Evolutionary conservation across 2,888 invertebrate genomes (phyloP).

Genomic region (Lithophane ornitopus): DNA sequence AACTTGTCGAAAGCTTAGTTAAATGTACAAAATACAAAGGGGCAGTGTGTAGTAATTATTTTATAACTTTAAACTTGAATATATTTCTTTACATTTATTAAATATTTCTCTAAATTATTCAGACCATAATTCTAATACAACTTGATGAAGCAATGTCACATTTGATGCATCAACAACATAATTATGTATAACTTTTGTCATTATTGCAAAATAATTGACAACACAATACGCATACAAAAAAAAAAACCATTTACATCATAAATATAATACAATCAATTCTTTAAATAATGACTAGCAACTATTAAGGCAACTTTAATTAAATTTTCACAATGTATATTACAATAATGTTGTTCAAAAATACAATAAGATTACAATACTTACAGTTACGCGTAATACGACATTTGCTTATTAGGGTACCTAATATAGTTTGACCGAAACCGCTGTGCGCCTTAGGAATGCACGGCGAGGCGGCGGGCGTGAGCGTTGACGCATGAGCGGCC

Average conservation of each 20-base stretch:
- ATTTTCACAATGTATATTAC: conserved; percentile 59
- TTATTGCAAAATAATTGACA: conserved; percentile 57
- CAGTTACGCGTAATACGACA: conserved; percentile 42
- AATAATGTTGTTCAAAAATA: conserved; percentile 65
- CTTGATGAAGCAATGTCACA: conserved; percentile 47
- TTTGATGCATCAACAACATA: conserved; percentile 36
- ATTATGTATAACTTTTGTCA: conserved; percentile 7
- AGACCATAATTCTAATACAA: conserved; percentile 61
- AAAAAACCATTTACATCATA: conserved; percentile 48
- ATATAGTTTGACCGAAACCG: not conserved
- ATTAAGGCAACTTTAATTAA: conserved; percentile 80
- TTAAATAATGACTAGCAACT: conserved; percentile 80
- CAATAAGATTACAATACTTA: conserved; percentile 60
- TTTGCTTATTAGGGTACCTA: conserved; percentile 37
- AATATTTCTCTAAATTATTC: conserved; percentile 44
- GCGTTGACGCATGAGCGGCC: too few relatives aligned
- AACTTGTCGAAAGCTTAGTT: conserved; percentile 28
- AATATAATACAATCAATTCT: conserved; percentile 50
- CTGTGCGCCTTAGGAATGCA: too few relatives aligned
- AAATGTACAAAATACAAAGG: conserved; percentile 51
- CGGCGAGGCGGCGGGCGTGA: too few relatives aligned
- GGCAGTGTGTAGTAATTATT: conserved; percentile 58
- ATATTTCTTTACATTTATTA: conserved; percentile 22
- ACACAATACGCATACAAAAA: conserved; percentile 45
- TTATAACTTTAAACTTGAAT: conserved; percentile 40